Conservation (phyloP, 2,113 vertebrate genomes). For the Ciconia stormi region DNA sequence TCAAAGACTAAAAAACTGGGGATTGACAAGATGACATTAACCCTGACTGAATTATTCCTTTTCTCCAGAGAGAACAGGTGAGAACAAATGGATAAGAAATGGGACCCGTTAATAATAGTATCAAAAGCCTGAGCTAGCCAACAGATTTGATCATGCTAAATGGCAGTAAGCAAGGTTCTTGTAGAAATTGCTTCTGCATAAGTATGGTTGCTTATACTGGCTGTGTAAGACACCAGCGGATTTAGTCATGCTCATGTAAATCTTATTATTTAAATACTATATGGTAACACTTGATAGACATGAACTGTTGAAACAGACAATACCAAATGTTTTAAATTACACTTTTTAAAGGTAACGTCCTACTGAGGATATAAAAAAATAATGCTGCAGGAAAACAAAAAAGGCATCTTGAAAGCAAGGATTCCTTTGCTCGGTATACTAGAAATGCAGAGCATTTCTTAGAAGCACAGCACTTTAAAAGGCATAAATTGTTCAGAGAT, state of each 20-base stretch:
- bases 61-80: not conserved
- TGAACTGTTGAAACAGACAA: not conserved
- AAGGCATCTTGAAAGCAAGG: not conserved
- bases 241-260: not conserved
- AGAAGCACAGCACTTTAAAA: not conserved
- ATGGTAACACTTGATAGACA: not conserved
- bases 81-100: not conserved
- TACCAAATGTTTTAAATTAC: not conserved
- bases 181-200: not conserved
- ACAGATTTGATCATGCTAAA: not conserved
- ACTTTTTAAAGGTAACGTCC: not conserved
- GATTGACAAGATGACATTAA: not conserved
- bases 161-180: not conserved
- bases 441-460: not conserved
- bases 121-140: not conserved
- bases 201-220: not conserved
- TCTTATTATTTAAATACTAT: not conserved
- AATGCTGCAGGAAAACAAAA: not conserved
- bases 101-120: not conserved
- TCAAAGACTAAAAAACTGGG: not conserved
- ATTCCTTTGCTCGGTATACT: not conserved
- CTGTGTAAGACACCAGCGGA: not conserved
- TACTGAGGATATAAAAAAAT: not conserved
- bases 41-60: not conserved
- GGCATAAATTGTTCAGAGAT: not conserved